Conservation (phyloP, 1,140 invertebrate genomes). For the Papilio xuthus region DNA sequence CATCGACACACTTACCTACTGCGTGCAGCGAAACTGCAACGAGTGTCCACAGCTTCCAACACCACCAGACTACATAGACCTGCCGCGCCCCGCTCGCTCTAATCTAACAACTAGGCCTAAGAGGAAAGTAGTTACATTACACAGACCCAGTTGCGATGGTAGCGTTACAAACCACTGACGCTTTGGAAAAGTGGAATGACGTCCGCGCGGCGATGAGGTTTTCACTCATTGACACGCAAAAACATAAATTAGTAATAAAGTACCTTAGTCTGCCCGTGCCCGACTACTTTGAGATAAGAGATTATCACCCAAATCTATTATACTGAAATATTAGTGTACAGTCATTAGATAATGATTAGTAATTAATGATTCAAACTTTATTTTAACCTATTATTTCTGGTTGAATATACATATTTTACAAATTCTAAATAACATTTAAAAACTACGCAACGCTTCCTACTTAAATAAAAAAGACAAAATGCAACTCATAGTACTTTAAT, state of each 20-base stretch:
- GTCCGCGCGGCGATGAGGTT: conserved; percentile 71
- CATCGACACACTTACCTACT: conserved; percentile 79
- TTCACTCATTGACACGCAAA: conserved; percentile 75
- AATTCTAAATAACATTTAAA: too few species aligned
- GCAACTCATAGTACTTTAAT: neutral
- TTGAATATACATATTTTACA: too few species aligned
- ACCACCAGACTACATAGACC: conserved; percentile 60
- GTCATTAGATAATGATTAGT: neutral
- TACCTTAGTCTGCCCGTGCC: neutral
- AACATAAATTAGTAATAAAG: conserved; percentile 54
- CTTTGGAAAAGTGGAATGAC: conserved; percentile 79
- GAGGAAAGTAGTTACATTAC: conserved; percentile 42
- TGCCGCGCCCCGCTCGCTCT: conserved; percentile 41
- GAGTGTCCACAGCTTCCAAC: conserved; percentile 62
- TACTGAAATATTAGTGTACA: neutral
- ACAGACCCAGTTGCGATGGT: conserved; percentile 58
- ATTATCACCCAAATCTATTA: neutral
- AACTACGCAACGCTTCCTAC: too few species aligned
- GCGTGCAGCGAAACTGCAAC: conserved; percentile 73
- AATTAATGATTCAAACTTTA: neutral
- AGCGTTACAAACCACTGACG: conserved; percentile 67
- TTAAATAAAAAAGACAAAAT: too few species aligned
- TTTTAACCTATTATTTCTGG: neutral
- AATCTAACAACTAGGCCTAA: conserved; percentile 40
- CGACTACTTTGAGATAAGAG: conserved; percentile 6